Evolutionary conservation across 2,113 vertebrate genomes (phyloP), one percentile per base, ranked within the genome.

Genomic region (Aphyosemion australe): DNA sequence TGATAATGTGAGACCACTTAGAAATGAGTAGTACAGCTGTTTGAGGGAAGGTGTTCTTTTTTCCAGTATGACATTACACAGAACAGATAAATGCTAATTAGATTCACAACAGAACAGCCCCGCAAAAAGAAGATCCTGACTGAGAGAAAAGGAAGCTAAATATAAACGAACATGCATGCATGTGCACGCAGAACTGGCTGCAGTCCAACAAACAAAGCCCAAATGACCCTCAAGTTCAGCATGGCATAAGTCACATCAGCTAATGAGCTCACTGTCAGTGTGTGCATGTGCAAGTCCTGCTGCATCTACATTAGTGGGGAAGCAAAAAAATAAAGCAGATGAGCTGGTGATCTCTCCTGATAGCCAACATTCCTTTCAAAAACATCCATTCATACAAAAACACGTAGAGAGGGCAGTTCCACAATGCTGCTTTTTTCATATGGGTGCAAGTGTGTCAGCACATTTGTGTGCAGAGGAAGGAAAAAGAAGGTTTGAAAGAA

Each of bases 381-480:
- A 78, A 80, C 84, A 78, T 39, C 9, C 34, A 37, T 7, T 37
- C 34, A 10, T 15, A 18, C 43, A 65, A 64, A 53, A 79, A 75
- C 61, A 70, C 39, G 48, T 21, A 48, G 55, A 42, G 34, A 20
- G 19, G 7, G 10, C 80, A 37, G 7, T 37, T 37, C 34, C 6
- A 37, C 9, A 37, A 37, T 10, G 34, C 9, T 73, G 63, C 39
- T 20, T 16, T 64, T 62, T 67, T 48, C 16, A 60, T 60, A 13
- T 12, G 8, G 46, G 50, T 13, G 41, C 16, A 11, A 42, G 37
- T 50, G 52, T 79, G 68, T 73, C 41, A 66, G 59, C 69, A 65
- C 55, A 65, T 61, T 72, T 31, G 12, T 72, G 66, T 57, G 45
- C 61, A 53, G 39, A 72, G 57, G 75, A 75, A 84, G 77, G 75